Evolutionary conservation across 2,113 vertebrate species (phyloP), one percentile per base, ranked within the genome.

Genomic region (Muscicapa adusta): DNA sequence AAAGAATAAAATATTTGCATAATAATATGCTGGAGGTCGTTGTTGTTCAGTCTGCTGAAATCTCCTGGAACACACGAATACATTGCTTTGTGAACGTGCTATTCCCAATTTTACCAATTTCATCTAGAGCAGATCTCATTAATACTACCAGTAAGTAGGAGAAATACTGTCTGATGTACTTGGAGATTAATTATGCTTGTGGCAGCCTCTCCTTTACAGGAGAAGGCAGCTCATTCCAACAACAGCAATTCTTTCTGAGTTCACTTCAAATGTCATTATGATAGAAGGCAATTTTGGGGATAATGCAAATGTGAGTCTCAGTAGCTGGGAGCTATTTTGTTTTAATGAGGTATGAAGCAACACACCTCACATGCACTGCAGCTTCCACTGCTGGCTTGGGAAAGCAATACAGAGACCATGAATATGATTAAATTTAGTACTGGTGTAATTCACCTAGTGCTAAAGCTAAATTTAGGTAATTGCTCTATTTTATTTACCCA

Each of bases 1-100:
- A 94, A 93, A 91, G 54, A 91, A 89, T 76, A 11, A 91, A 96
- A 54, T 48, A 93, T 96, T 96, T 96, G 84, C 91, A 90, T 97
- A 96, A 93, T 96, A 81, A 18, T 86, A 81, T 96, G 95, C 88
- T 88, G 84, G 68, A 91, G 66, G 76, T 91, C 12, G 10, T 84
- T 89, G 91, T 84, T 93, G 77, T 45, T 96, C 83, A 86, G 71
- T 48, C 86, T 95, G 34, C 78, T 94, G 94, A 93, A 95, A 79
- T 94, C 88, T 94, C 90, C 61, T 58, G 81, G 60, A 97, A 96
- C 57, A 86, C 47, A 62, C 0, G 2, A 85, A 91, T 33, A 40
- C 66, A 61, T 51, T 84, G 73, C 40, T 95, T 95, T 76, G 61
- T 95, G 88, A 95, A 88, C 33, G 56, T 86, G 51, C 75, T 86